Evolutionary conservation across 1,140 invertebrate species (phyloP).

Genomic region (Pinna nobilis): DNA sequence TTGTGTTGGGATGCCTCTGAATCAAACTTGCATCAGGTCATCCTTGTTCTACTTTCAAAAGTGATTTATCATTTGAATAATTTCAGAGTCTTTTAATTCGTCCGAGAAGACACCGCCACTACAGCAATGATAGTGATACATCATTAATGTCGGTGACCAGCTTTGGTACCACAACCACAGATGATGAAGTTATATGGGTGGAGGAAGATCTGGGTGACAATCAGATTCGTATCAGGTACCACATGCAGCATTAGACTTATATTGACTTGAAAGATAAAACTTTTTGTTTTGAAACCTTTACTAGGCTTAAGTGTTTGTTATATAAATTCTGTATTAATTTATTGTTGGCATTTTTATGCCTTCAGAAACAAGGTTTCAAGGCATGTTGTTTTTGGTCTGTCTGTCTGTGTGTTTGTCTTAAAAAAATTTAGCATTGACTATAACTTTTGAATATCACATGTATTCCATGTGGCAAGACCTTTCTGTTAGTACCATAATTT

Average conservation of each 20-base stretch:
- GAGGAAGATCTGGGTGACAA: slow-evolving; percentile 64
- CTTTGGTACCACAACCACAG: slow-evolving; percentile 5
- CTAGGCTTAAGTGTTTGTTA: too few species aligned
- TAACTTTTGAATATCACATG: too few species aligned
- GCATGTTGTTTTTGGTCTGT: too few species aligned
- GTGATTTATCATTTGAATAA: not conserved
- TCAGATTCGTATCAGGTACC: slow-evolving; percentile 56
- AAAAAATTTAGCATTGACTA: too few species aligned
- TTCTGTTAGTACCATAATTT: too few species aligned
- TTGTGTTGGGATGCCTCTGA: too few species aligned
- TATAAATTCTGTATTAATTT: too few species aligned
- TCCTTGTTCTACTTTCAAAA: not conserved
- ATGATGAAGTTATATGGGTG: slow-evolving; percentile 50
- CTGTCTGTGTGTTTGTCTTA: too few species aligned
- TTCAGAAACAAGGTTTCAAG: too few species aligned
- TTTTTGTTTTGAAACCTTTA: too few species aligned
- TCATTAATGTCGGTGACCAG: slow-evolving; percentile 27
- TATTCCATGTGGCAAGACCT: too few species aligned
- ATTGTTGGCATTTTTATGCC: too few species aligned
- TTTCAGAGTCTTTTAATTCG: slow-evolving; percentile 48
- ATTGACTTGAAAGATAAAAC: not conserved
- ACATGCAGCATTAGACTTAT: not conserved
- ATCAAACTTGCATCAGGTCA: not conserved
- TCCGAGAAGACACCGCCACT: slow-evolving; percentile 4
- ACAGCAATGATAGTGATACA: slow-evolving; percentile 28